These are phyloP conservation scores for Lycodopsis pacificus DNA, from an alignment of 2,797 vertebrate genomes.

Conservation along the genomic window DNA sequence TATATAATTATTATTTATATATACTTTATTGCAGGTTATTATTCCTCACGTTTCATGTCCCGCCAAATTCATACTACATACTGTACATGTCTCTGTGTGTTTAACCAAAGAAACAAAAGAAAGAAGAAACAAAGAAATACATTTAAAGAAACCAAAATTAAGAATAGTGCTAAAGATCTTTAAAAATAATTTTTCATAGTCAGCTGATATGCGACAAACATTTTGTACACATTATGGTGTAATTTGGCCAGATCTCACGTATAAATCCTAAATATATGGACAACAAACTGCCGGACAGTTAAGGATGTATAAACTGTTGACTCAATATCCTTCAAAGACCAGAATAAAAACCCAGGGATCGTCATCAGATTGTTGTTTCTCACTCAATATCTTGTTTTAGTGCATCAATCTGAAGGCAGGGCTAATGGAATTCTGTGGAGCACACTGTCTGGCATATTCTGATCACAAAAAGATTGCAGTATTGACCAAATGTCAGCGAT, in stretches of 20 bases:
- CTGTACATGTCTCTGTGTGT: too few relatives aligned
- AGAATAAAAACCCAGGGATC: constrained; percentile 33
- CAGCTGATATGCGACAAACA: not conserved
- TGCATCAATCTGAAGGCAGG: constrained; percentile 84
- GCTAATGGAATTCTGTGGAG: constrained; percentile 93
- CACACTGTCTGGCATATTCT: constrained; percentile 89
- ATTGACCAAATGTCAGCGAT: constrained; percentile 95
- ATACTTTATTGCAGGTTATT: too few relatives aligned
- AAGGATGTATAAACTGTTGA: constrained; percentile 13
- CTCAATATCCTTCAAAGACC: constrained; percentile 12
- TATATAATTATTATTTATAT: too few relatives aligned
- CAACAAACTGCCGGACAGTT: not conserved
- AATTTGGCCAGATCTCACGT: not conserved
- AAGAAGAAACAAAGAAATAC: too few relatives aligned
- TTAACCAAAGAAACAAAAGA: too few relatives aligned
- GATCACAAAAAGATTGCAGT: constrained; percentile 93
- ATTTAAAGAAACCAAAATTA: too few relatives aligned
- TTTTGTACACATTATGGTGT: not conserved
- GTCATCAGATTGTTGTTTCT: constrained; percentile 84
- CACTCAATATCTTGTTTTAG: constrained; percentile 87
- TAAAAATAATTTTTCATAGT: too few relatives aligned
- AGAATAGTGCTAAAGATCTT: not conserved
- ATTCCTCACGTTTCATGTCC: too few relatives aligned
- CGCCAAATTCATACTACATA: too few relatives aligned
- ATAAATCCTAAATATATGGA: not conserved